Base-by-base conservation (phyloP, 2,888 invertebrate genomes). In the Noctua fimbriata region DNA sequence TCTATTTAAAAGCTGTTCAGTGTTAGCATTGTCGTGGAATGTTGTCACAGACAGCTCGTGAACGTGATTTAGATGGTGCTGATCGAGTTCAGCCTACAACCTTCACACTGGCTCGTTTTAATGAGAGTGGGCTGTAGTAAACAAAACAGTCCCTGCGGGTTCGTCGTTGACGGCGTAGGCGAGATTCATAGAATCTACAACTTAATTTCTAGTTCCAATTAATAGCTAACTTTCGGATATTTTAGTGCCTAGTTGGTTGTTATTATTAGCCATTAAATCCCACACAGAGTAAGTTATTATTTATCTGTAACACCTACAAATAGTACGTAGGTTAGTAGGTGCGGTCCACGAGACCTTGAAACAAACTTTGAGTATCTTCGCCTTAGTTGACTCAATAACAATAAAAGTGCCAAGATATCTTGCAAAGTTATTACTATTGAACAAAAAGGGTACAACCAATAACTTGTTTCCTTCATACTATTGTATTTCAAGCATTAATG, bases 301-400 rank as follows among this genome's bases (percentile, higher is more conserved):
- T 28, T 28, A 16, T 16, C 28, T 7, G 16, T 16, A 28, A 60
- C 6, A 7, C 60, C 60, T 2, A 60, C 28, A 60, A 28, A 60
- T n/a, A 55, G 55, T 55, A n/a, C 24, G 60, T 60, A 60, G 14
- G n/a, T 58, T 14, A 60, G 60, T 7, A 28, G 7, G 36, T 6
- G 18, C 7, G 41, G 21, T n/a, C 4, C n/a, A 55, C 36, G 21
- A 28, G 6, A 36, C 75, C 63, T 65, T 69, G 49, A 73, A 66
- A 63, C 0, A 70, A 84, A 81, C 65, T 84, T 83, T 77, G 73
- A 71, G 63, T 44, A 81, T 18, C 55, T 41, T 36, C 66, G 44
- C 18, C 47, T 66, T 36, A 65, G 14, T 47, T 36, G 60, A 28
- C 55, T 80, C 49, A 65, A 67, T 44, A 79, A 65, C 71, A 72